Base-by-base conservation (phyloP, 2,113 vertebrate species). In the Podarcis muralis region DNA sequence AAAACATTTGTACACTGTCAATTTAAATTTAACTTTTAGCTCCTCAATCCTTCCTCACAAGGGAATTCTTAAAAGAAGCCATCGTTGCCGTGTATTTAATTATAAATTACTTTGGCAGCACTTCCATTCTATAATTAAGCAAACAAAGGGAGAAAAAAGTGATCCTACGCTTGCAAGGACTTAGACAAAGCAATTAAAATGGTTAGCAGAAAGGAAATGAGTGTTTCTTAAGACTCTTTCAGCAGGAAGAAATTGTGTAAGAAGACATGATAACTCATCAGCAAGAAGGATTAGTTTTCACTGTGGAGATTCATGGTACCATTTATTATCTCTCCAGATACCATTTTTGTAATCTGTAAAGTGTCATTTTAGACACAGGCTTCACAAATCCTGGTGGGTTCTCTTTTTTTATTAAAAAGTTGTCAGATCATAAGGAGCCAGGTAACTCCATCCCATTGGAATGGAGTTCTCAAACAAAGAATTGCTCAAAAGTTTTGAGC, bases 271-370 rank as follows among this genome's bases (percentile, higher is more conserved):
- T 59, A 92, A 87, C 25, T 91, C 87, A 92, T 91, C 86, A 92
- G 40, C 76, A 92, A 88, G 92, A 94, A 92, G 83, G 81, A 94
- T 94, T 92, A 92, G 57, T 68, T 48, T 93, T 93, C 87, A 57
- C 68, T 81, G 66, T 68, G 89, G 89, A 90, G 43, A 88, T 87
- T 93, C 84, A 77, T 82, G 35, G 57, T 89, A 77, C 75, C 88
- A 92, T 94, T 93, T 91, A 92, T 92, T 94, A 92, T 92, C 76
- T 89, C 85, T 77, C 81, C 43, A 92, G 90, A 78, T 30, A 94
- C 35, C 78, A 87, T 89, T 93, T 85, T 93, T 90, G 76, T 94
- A 92, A 95, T 95, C 83, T 91, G n/a, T 78, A 62, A 25, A 48
- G 65, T 92, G 88, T 80, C 83, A 90, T 90, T 95, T 94, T 87